Base-by-base conservation (phyloP, 2,113 vertebrate species). In the Pycnonotus jocosus region DNA sequence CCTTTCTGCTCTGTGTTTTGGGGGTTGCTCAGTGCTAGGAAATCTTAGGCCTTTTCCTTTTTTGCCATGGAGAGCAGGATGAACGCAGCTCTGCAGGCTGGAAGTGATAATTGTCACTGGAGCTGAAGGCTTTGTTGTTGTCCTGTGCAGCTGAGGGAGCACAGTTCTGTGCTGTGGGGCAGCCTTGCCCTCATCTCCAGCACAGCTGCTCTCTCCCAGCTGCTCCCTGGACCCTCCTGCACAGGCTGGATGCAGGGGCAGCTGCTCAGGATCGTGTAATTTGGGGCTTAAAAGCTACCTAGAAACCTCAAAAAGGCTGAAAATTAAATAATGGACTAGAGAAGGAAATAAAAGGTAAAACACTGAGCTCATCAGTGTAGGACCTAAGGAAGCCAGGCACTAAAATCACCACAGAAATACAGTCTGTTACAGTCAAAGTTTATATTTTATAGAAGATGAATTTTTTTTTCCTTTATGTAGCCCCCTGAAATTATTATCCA, bases 111-210 rank as follows among this genome's bases (percentile, higher is more conserved):
- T 31, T 51, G 65, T 44, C 12, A 9, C 47, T 33, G 48, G 33
- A 42, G 54, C 72, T 20, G 24, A 64, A 71, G 38, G 61, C 27
- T n/a, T 81, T 92, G 48, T 76, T 60, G 76, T 71, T 84, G 73
- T 23, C 68, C 57, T 50, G 72, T 57, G 57, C 47, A 40, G 74
- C 71, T 5, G 8, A 87, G 37, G 80, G n/a, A 80, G 53, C 72
- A 25, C 7, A 7, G 96, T 95, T 97, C 88, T 54, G 57, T 72
- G 60, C 93, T 48, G 62, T 93, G 95, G 91, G 94, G 72, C 45
- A 91, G 60, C 60, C 40, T 89, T 20, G 57, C 21, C 44, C 8
- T 4, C 20, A 12, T 65, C 71, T 89, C 85, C 64, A 88, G 51
- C 30, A 37, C 70, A 69, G 65, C 88, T 60, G 47, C 73, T 84